A percentile compares a stretch with the other conserved stretches of the same genome.
Evolutionary conservation across 2,888 invertebrate species (phyloP).

Genomic region (Dichetophora obliterata): DNA sequence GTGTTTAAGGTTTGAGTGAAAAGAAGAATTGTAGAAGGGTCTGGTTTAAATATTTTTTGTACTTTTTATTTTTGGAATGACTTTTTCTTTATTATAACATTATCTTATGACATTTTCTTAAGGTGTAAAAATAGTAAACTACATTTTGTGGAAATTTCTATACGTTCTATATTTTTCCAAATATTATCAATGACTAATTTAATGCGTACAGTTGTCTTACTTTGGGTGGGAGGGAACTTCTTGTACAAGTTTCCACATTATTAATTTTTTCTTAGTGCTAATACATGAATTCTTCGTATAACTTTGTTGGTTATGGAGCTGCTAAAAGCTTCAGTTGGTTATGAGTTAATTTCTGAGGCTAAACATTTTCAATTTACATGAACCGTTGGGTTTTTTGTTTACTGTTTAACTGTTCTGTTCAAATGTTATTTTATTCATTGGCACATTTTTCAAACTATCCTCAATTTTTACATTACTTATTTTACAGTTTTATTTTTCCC

Average conservation of each 20-base stretch:
- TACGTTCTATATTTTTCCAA: neutral
- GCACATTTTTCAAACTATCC: conserved; percentile 15
- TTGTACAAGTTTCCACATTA: conserved; percentile 16
- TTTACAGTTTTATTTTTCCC: neutral
- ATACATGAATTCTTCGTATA: neutral
- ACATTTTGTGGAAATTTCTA: conserved; percentile 41
- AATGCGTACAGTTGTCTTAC: neutral
- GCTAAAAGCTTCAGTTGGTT: neutral
- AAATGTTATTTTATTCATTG: conserved; percentile 28
- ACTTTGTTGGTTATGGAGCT: neutral
- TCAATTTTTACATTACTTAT: neutral
- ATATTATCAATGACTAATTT: conserved; percentile 1
- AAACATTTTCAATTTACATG: conserved; percentile 1
- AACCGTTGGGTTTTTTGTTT: neutral
- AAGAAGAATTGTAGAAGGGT: no score
- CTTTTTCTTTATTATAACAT: neutral
- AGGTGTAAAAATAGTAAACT: conserved; percentile 53
- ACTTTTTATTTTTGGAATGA: neutral
- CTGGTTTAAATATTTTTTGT: neutral
- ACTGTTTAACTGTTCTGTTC: conserved; percentile 15
- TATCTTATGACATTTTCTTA: conserved; percentile 42
- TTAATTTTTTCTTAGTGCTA: neutral
- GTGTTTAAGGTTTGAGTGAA: no score
- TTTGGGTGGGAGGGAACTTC: conserved; percentile 30
- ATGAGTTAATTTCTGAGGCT: neutral